These are phyloP conservation scores for Lonchura striata DNA, from an alignment of 2,113 vertebrate species.

Conservation along the genomic window DNA sequence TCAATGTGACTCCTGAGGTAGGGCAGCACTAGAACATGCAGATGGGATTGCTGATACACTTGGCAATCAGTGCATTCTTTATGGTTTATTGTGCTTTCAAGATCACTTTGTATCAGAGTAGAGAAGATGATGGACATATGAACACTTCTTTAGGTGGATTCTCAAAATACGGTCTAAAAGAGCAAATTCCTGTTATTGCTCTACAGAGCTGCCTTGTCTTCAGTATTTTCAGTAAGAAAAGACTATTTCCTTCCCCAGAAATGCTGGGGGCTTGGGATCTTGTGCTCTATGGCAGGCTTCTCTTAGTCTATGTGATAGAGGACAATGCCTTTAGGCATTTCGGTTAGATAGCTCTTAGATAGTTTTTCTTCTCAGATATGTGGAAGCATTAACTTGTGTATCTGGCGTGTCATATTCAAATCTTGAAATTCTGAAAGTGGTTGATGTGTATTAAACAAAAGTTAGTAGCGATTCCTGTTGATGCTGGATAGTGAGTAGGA, in stretches of 20 bases:
- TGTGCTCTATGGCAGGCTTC: neutral
- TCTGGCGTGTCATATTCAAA: neutral
- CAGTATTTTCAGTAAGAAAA: neutral
- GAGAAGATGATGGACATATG: accelerated
- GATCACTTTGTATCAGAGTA: neutral
- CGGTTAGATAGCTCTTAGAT: neutral
- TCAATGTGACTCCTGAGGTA: neutral
- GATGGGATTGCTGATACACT: neutral
- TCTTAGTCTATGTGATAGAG: neutral
- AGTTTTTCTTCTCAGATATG: neutral
- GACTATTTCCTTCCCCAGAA: neutral
- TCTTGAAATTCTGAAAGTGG: neutral
- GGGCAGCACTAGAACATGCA: neutral
- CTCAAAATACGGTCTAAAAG: neutral
- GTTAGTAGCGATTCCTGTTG: neutral
- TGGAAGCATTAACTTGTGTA: neutral
- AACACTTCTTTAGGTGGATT: neutral
- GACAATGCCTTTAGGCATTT: neutral
- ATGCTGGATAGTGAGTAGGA: neutral
- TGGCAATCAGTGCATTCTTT: neutral
- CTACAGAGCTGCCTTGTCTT: neutral
- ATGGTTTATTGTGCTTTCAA: neutral
- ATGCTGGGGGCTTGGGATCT: neutral
- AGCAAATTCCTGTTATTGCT: neutral
- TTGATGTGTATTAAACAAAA: neutral